These are phyloP conservation scores for Nemopilema nomurai DNA, from an alignment of 30 jellyfish, hydroid and myxozoan species.

Conservation along the genomic window DNA sequence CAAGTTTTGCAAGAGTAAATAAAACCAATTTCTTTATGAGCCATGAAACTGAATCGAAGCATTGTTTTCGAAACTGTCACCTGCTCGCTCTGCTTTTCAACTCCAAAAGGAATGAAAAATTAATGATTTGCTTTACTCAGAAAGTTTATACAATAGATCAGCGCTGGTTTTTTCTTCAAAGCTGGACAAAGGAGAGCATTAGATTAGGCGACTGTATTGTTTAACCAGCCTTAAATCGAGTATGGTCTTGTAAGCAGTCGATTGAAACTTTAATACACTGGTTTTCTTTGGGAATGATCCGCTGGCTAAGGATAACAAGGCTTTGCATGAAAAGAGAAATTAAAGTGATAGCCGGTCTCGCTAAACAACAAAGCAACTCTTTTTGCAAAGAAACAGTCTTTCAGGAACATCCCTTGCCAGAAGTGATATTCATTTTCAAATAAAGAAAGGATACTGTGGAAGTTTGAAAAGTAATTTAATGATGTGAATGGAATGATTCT, in stretches of 20 bases:
- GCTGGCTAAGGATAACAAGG: background rate
- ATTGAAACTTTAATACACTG: background rate
- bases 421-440: too few species aligned
- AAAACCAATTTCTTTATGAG: background rate
- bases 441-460: too few species aligned
- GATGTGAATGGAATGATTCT: too few species aligned
- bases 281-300: background rate
- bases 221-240: too few species aligned
- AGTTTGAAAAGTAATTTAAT: too few species aligned
- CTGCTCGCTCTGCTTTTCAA: background rate
- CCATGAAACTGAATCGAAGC: background rate
- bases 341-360: too few species aligned
- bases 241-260: too few species aligned
- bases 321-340: too few species aligned
- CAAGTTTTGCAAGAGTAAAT: background rate
- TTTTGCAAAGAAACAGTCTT: too few species aligned
- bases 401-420: too few species aligned
- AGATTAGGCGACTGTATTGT: background rate
- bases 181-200: background rate
- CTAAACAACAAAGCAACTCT: too few species aligned
- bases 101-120: background rate
- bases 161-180: background rate
- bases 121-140: background rate
- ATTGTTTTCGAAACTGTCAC: background rate
- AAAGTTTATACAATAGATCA: background rate